Percentiles rank a stretch among this genome's conserved stretches.
phyloP scores from a whole-genome alignment of 1,140 invertebrate species.

The Saccostrea glomerata region DNA sequence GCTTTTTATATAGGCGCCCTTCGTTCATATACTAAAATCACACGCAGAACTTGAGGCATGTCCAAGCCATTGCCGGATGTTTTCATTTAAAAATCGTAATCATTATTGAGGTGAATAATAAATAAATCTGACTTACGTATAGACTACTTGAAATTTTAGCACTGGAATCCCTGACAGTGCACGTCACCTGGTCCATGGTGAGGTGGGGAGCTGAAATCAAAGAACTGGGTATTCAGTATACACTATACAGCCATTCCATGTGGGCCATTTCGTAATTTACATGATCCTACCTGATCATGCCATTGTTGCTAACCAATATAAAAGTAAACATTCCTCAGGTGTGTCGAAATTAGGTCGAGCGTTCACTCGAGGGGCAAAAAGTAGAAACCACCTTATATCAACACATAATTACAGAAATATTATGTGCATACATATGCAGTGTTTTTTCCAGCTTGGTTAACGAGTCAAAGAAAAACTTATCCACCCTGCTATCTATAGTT shows the following conservation, averaged over 20 bases:
- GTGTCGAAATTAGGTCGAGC: conserved; percentile 26
- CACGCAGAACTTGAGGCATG: background rate
- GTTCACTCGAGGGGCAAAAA: background rate
- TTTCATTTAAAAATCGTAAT: background rate
- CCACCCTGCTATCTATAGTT: no score
- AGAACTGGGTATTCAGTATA: background rate
- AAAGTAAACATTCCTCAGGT: conserved; percentile 18
- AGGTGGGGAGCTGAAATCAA: background rate
- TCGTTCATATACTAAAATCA: no score
- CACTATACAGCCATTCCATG: background rate
- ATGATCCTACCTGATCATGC: background rate
- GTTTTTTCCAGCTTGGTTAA: no score
- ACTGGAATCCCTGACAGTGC: background rate
- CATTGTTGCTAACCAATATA: conserved; percentile 15
- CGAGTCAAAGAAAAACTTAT: no score
- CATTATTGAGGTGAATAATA: background rate
- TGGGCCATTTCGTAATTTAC: conserved; percentile 3
- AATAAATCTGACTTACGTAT: background rate
- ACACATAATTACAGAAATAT: background rate
- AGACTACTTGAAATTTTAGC: background rate
- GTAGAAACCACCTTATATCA: background rate
- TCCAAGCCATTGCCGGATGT: background rate
- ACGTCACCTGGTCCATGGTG: background rate
- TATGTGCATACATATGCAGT: no score
- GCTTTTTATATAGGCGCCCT: no score